Percentiles rank a stretch among this genome's conserved stretches.
These are phyloP conservation scores for Trypoxylon attenuatum DNA, from an alignment of 2,888 invertebrate species.

Conservation along the genomic window DNA sequence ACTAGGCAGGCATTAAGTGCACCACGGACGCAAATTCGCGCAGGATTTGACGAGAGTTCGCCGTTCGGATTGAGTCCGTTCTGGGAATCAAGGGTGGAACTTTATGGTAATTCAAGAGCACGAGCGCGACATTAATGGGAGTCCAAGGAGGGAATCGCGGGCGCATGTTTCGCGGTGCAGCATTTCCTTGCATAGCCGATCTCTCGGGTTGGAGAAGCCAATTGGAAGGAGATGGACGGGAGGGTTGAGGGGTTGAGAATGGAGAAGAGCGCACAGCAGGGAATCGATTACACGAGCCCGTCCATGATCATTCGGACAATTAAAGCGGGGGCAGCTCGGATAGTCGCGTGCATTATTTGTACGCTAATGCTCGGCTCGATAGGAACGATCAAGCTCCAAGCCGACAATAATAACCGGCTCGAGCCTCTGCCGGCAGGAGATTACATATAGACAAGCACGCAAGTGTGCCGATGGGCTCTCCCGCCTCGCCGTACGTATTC, in stretches of 20 bases:
- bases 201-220: too few species aligned
- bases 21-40: background rate
- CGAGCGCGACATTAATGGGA: constrained; percentile 25
- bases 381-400: constrained; percentile 45
- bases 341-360: constrained; percentile 46
- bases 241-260: background rate
- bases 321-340: constrained; percentile 38
- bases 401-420: constrained; percentile 48
- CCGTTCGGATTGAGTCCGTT: background rate
- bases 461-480: constrained; percentile 17
- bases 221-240: background rate
- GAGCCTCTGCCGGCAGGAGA: constrained; percentile 37
- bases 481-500: too few species aligned
- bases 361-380: constrained; percentile 46
- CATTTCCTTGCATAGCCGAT: background rate
- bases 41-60: background rate
- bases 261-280: too few species aligned
- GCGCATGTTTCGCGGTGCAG: constrained; percentile 11
- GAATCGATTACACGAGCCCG: constrained; percentile 38
- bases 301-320: constrained; percentile 44
- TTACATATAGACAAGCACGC: constrained; percentile 32
- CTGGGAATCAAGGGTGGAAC: constrained; percentile 9
- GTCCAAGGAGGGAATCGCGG: constrained; percentile 15
- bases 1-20: background rate
- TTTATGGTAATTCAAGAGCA: constrained; percentile 31